Conservation (phyloP, 2,888 invertebrate species). For the Papilio gigon region DNA sequence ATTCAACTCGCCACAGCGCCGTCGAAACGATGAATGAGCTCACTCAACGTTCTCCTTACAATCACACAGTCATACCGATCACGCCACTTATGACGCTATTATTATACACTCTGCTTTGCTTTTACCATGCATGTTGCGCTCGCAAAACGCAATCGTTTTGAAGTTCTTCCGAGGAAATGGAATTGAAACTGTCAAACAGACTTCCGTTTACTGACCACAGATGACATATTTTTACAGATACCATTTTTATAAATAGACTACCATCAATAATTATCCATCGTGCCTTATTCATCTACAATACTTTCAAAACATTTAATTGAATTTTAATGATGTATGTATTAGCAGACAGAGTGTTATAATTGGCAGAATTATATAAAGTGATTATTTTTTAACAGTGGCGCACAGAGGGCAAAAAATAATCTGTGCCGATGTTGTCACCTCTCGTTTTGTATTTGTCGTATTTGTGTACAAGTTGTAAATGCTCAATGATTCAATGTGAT, state of each 20-base stretch:
- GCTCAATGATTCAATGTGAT: too few relatives aligned
- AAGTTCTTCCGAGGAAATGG: conserved; percentile 22
- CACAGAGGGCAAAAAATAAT: too few relatives aligned
- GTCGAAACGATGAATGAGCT: conserved; percentile 67
- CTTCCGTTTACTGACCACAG: conserved; percentile 20
- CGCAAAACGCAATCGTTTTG: conserved; percentile 10
- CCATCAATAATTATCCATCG: not conserved
- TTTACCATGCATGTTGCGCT: conserved; percentile 8
- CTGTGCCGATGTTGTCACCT: too few relatives aligned
- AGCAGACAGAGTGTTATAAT: too few relatives aligned
- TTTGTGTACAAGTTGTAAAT: too few relatives aligned
- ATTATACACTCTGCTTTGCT: conserved; percentile 31
- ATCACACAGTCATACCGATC: conserved; percentile 43
- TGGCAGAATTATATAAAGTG: too few relatives aligned
- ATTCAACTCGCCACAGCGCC: conserved; percentile 60
- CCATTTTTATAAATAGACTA: too few relatives aligned
- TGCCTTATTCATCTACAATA: not conserved
- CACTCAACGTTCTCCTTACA: conserved; percentile 48
- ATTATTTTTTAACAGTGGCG: too few relatives aligned
- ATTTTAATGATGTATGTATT: not conserved
- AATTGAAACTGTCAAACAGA: conserved; percentile 40
- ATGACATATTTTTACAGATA: conserved; percentile 20
- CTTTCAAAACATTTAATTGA: not conserved
- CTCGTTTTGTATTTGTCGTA: too few relatives aligned
- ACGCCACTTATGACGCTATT: conserved; percentile 45